Evolutionary conservation across 2,888 invertebrate species (phyloP).

Genomic region (Hydropsyche betteni): DNA sequence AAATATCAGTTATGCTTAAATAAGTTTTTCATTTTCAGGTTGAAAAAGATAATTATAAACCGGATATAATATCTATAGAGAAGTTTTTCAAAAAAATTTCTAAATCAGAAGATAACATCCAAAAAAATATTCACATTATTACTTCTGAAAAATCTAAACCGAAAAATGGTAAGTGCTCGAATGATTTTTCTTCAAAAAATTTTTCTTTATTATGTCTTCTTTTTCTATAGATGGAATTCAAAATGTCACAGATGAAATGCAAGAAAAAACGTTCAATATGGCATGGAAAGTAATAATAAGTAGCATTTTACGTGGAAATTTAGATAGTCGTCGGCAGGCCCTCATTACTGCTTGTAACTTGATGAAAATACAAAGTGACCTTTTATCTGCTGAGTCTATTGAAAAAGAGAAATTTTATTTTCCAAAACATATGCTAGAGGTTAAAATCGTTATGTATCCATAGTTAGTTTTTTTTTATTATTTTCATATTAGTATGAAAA

Average conservation of each 20-base stretch:
- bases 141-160: background rate
- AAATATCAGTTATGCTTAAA: background rate
- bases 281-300: conserved; percentile 24
- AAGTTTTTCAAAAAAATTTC: conserved; percentile 18
- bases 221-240: conserved; percentile 4
- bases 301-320: conserved; percentile 24
- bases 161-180: background rate
- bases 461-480: background rate
- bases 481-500: conserved; percentile 35
- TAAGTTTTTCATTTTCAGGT: conserved; percentile 7
- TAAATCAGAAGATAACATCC: conserved; percentile 1
- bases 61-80: conserved; percentile 6
- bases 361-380: conserved; percentile 15
- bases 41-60: conserved; percentile 11
- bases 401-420: conserved; percentile 63
- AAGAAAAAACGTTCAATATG: conserved; percentile 14
- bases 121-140: conserved; percentile 1
- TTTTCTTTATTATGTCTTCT: background rate
- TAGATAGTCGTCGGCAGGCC: conserved; percentile 24
- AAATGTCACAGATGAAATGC: conserved; percentile 2
- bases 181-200: too few relatives aligned
- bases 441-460: conserved; percentile 49
- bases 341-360: conserved; percentile 11
- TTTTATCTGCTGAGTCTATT: background rate
- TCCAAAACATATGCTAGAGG: conserved; percentile 73